Base-by-base conservation (phyloP, 1,140 invertebrate species). In the Drosophila micromelanica region DNA sequence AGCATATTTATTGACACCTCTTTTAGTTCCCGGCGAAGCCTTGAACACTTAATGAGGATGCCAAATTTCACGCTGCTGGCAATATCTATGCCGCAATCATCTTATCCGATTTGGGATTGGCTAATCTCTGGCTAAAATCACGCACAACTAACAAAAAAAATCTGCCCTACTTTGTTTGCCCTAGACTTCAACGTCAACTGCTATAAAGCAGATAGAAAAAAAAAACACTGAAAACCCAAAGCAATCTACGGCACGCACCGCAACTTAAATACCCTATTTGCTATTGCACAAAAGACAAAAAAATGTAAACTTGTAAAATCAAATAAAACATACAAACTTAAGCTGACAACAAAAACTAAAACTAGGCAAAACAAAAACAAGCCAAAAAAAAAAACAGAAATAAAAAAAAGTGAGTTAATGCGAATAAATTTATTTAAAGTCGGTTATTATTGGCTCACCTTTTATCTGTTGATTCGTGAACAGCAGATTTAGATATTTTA, bases 351-450 rank as follows among this genome's bases (percentile, higher is more conserved):
- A 65, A 11, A 23, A 65, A 37, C 32, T 13, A 9, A 35, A 46
- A 46, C 23, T 30, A 27, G 59, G 43, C 13, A 42, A 37, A 48
- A 11, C n/a, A 40, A 17, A 54, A 12, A 62, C 49, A 30, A 15
- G 27, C 37, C 37, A 20, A 52, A 11, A 30, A 45, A 56, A 40
- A 57, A 37, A 23, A 54, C 5, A 32, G 5, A 32, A 0, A 7
- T 7, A 35, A 35, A 35, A 6, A 35, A 35, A 35, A 7, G 9
- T 2, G 61, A 62, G 23, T 15, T 43, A 65, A 76, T 56, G 61
- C 62, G 73, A 73, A 76, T 73, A 73, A 56, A 76, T 73, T 73
- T 73, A 76, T 73, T 55, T 56, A 62, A 73, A 51, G 56, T 62
- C 69, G 56, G 48, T 61, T 61, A 64, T 65, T 55, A 60, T 68